Evolutionary conservation across 2,888 invertebrate species (phyloP), one percentile per base, ranked within the genome.

Genomic region (Ochlodes sylvanus): DNA sequence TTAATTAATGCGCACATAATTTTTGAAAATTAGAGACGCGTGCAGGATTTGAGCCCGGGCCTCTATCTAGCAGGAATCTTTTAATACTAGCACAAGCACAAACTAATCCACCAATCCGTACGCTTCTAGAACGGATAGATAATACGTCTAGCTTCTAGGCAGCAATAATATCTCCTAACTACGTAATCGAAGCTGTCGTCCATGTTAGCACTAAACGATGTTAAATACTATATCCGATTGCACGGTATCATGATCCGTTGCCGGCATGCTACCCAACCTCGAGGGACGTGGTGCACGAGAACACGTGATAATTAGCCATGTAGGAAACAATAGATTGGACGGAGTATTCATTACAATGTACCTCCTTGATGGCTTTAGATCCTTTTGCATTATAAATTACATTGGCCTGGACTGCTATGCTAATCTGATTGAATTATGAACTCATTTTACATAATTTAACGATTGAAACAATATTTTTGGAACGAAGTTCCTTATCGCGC

Each of bases 301-400:
- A 15, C 47, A 19, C 19, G 47, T 17, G 17, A 19, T 47, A 47
- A 47, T 47, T 47, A 47, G 19, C 47, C 47, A 47, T 47, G 47
- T 19, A 47, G 2, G 47, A 2, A 47, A 47, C 47, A 47, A 47
- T 47, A 47, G 47, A 47, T 47, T 47, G 44, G 15, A n/a, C 19
- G 44, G 44, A 4, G 19, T 47, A 19, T 47, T 47, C 10, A 47
- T 47, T 47, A 47, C 47, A 47, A 19, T 19, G 47, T 19, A 10
- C 47, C 19, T 9, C 19, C 10, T 47, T 10, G 9, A 47, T 19
- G 19, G 47, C 1, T 47, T 47, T 9, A 47, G 7, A 42, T 10
- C 44, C 44, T 44, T 15, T 44, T 15, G 44, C n/a, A 15, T 15
- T 44, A 44, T 7, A 44, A 44, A 44, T 44, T 44, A 44, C 6